phyloP scores from a whole-genome alignment of 2,113 vertebrate genomes.

The Cottus gobio region DNA sequence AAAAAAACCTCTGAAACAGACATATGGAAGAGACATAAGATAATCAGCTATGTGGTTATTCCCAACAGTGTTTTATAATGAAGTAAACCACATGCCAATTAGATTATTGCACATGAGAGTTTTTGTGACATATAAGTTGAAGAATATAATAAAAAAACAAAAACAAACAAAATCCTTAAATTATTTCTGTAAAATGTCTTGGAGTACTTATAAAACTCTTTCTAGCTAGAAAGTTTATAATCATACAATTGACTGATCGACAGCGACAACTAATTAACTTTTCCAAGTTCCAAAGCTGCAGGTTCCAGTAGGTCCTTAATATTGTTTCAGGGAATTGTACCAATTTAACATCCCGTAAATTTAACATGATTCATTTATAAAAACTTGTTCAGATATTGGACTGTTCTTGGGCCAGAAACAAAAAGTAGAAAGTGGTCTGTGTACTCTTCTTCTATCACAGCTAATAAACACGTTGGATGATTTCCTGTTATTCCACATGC shows the following conservation, averaged over 20 bases:
- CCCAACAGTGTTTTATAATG: constrained; percentile 8
- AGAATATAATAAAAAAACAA: neutral
- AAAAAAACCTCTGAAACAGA: constrained; percentile 4
- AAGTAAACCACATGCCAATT: constrained; percentile 16
- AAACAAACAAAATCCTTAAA: neutral
- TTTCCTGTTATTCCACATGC: neutral
- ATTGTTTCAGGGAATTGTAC: neutral
- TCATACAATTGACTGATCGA: neutral
- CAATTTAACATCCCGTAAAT: neutral
- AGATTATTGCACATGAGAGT: neutral
- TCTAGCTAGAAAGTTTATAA: too few species aligned
- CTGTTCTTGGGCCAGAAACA: neutral
- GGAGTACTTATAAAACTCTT: neutral
- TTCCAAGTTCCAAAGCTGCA: neutral
- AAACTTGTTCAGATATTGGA: neutral
- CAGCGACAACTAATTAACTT: neutral
- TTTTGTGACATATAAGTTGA: neutral
- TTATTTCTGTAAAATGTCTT: neutral
- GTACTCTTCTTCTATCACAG: neutral
- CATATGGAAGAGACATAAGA: neutral
- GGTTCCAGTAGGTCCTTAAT: neutral
- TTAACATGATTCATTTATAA: neutral
- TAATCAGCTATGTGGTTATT: neutral
- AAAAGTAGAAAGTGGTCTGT: neutral
- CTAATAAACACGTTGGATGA: neutral